Conservation (phyloP, 64 coral and sea anemone species). For the Acropora tenuis region DNA sequence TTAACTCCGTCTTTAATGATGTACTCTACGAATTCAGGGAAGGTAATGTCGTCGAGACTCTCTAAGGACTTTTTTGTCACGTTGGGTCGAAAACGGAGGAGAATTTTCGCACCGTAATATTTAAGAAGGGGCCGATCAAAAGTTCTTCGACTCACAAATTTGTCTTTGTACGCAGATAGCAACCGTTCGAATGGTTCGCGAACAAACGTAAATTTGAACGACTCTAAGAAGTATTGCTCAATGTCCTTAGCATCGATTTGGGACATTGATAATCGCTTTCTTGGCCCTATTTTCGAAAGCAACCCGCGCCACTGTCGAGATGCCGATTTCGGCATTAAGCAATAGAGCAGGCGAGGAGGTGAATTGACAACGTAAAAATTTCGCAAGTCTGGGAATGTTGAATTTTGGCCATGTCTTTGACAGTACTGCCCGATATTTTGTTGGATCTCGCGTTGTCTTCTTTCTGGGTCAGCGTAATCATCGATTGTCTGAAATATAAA, state of each 20-base stretch:
- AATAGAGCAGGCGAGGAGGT: neutral
- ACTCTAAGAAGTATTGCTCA: neutral
- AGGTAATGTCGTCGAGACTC: neutral
- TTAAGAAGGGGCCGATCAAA: neutral
- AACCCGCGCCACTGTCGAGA: neutral
- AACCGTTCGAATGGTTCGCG: conserved; percentile 25
- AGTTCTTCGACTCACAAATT: neutral
- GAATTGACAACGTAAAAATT: neutral
- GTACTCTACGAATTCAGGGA: conserved; percentile 26
- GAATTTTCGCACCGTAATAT: neutral
- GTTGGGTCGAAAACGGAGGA: neutral
- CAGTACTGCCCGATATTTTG: neutral
- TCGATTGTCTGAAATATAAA: neutral
- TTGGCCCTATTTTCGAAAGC: neutral
- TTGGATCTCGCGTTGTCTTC: neutral
- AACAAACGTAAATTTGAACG: conserved; percentile 19
- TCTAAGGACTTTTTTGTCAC: neutral
- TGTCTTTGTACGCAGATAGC: conserved; percentile 18
- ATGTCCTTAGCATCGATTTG: neutral
- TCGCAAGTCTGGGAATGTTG: neutral
- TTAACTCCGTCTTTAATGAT: neutral
- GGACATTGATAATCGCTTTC: neutral
- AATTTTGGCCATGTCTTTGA: neutral
- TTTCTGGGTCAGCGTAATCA: neutral
- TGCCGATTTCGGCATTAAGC: neutral